These are phyloP conservation scores for Spodoptera litura DNA, from an alignment of 1,140 invertebrate genomes.

Conservation along the genomic window DNA sequence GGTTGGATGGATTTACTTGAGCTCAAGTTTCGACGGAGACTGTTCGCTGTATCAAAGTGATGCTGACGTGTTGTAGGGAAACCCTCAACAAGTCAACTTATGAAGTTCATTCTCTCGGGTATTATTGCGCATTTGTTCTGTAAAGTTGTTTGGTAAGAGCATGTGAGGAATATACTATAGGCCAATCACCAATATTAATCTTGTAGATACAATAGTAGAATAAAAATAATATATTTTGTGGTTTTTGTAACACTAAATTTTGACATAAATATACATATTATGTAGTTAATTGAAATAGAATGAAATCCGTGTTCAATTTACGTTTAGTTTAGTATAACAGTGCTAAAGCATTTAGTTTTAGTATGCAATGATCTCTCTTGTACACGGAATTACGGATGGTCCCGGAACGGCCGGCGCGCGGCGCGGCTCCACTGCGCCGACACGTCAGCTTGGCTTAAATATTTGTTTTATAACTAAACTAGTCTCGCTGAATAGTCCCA, in stretches of 20 bases:
- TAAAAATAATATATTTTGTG: background rate
- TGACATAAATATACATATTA: too few species aligned
- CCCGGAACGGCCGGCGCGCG: slow-evolving; percentile 3
- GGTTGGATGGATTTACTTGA: slow-evolving; percentile 19
- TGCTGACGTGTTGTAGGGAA: slow-evolving; percentile 12
- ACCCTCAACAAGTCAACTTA: background rate
- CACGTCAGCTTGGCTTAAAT: slow-evolving; percentile 30
- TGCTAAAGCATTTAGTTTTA: slow-evolving; percentile 11
- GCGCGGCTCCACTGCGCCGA: slow-evolving; percentile 7
- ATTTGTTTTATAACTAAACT: slow-evolving; percentile 45
- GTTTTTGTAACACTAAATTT: too few species aligned
- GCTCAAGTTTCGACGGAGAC: slow-evolving; percentile 23
- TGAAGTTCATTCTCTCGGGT: background rate
- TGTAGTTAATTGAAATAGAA: too few species aligned
- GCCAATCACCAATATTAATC: too few species aligned
- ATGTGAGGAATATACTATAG: background rate
- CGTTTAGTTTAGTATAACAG: background rate
- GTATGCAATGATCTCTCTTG: slow-evolving; percentile 20
- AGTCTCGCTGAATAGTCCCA: background rate
- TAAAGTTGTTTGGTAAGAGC: background rate
- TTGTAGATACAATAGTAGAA: background rate
- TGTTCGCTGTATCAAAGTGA: slow-evolving; percentile 19
- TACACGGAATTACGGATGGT: slow-evolving; percentile 15
- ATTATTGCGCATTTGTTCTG: background rate
- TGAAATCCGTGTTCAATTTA: too few species aligned